phyloP scores from a whole-genome alignment of 2,797 vertebrate species.

The Sphenodon punctatus region DNA sequence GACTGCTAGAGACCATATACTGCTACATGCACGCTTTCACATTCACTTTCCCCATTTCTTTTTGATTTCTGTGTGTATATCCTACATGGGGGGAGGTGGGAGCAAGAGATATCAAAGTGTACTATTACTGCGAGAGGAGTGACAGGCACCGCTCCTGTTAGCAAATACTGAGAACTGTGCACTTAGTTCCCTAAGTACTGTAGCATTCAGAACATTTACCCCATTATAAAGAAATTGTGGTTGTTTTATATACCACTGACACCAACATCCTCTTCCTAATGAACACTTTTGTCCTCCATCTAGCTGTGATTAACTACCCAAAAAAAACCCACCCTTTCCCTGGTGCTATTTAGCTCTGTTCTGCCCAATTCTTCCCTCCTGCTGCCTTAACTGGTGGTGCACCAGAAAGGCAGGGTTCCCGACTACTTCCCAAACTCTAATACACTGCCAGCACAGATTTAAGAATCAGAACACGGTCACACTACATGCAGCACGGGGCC shows the following conservation, averaged over 20 bases:
- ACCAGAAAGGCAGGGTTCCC: conserved; percentile 31
- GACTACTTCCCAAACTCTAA: too few species aligned
- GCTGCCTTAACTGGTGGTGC: conserved; percentile 33
- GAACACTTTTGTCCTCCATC: conserved; percentile 62
- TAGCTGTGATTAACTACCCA: conserved; percentile 61
- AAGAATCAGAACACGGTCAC: too few species aligned
- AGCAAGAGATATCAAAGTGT: not conserved
- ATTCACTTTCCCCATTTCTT: conserved; percentile 10
- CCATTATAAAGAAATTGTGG: conserved; percentile 59
- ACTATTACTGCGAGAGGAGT: not conserved
- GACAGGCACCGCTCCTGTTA: not conserved
- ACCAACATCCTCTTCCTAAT: conserved; percentile 61
- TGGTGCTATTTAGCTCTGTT: conserved; percentile 35
- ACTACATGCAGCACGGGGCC: too few species aligned
- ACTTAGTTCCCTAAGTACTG: conserved; percentile 19
- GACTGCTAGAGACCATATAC: not conserved
- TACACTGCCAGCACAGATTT: too few species aligned
- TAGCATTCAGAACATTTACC: conserved; percentile 58
- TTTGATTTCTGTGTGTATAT: conserved; percentile 4
- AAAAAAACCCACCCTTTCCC: not conserved
- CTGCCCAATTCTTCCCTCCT: conserved; percentile 8
- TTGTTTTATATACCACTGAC: conserved; percentile 64
- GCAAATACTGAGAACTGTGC: conserved; percentile 2
- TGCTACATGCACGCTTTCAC: not conserved
- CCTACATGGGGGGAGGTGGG: not conserved